Base-by-base conservation (phyloP, 2,113 vertebrate genomes). In the Otolemur garnettii region DNA sequence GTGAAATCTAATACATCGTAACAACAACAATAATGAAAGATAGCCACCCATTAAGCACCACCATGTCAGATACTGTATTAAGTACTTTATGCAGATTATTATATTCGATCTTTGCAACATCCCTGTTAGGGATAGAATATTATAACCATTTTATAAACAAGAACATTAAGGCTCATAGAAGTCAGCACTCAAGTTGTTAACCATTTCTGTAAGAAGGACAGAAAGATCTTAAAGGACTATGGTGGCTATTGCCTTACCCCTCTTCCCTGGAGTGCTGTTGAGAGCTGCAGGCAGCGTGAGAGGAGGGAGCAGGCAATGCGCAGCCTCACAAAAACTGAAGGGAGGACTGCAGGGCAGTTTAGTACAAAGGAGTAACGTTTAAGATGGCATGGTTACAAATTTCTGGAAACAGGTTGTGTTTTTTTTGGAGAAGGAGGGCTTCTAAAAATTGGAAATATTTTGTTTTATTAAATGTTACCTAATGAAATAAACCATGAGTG, bases 361-460 rank as follows among this genome's bases (percentile, higher is more conserved):
- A 79, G 77, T 50, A 22, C 12, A 22, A 38, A 82, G n/a, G 53
- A 45, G 38, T 22, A 69, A 62, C 45, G 78, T 42, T 71, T 82
- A 57, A 55, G 2, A 64, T 38, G 62, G 10, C 33, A 55, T 35
- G 30, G 8, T 72, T 96, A 94, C 38, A 78, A 26, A 87, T 22
- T 68, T 83, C 26, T 74, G 62, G 60, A 90, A 90, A 74, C 7
- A 81, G 19, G 45, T 45, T 45, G 45, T 45, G 45, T 69, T 30
- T 79, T 82, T 87, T 80, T 72, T 22, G 38, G 5, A 35, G 33
- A 59, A 79, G 35, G 14, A 87, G 2, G 18, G 69, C 80, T 90
- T 95, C 28, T 91, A 91, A 90, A 94, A 59, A 75, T 74, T 62
- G 4, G 68, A 62, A 89, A n/a, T 66, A 38, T 33, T 82, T 82